Evolutionary conservation across 2,113 vertebrate species (phyloP).

Genomic region (Semicossyphus pulcher): DNA sequence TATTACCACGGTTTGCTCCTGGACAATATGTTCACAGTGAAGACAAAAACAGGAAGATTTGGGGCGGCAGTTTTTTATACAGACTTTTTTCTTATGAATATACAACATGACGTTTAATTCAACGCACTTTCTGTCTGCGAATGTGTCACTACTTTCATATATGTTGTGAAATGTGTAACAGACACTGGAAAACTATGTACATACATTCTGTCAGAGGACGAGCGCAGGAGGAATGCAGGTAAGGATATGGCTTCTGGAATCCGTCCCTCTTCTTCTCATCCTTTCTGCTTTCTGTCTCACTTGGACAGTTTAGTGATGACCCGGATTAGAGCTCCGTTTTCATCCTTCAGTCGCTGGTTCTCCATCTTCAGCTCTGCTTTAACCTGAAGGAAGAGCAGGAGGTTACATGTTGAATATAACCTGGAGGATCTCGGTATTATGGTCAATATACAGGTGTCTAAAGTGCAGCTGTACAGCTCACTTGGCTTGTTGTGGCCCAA

Average conservation of each 20-base stretch:
- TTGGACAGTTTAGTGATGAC: slow-evolving; percentile 97
- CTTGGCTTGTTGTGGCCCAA: not conserved
- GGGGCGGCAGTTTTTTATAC: slow-evolving; percentile 17
- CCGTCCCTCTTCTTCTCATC: slow-evolving; percentile 1
- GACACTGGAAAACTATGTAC: not conserved
- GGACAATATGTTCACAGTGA: not conserved
- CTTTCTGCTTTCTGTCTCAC: slow-evolving; percentile 77
- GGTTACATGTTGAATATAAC: not conserved
- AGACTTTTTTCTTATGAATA: slow-evolving; percentile 43
- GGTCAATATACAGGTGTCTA: not conserved
- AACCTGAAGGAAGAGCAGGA: slow-evolving; percentile 75
- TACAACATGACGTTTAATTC: slow-evolving; percentile 11
- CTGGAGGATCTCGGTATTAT: not conserved
- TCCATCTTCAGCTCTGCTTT: slow-evolving; percentile 92
- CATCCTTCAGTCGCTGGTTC: slow-evolving; percentile 95
- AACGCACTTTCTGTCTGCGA: not conserved
- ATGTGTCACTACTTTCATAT: not conserved
- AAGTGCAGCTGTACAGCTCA: too few relatives aligned
- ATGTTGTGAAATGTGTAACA: slow-evolving; percentile 11
- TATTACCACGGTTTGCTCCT: not conserved
- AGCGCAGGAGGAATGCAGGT: not conserved
- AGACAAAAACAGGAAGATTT: not conserved
- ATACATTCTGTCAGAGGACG: not conserved
- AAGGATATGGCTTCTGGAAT: slow-evolving; percentile 13
- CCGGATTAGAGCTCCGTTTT: slow-evolving; percentile 92